Conservation (phyloP, 2,113 vertebrate species). For the Tapirus terrestris region DNA sequence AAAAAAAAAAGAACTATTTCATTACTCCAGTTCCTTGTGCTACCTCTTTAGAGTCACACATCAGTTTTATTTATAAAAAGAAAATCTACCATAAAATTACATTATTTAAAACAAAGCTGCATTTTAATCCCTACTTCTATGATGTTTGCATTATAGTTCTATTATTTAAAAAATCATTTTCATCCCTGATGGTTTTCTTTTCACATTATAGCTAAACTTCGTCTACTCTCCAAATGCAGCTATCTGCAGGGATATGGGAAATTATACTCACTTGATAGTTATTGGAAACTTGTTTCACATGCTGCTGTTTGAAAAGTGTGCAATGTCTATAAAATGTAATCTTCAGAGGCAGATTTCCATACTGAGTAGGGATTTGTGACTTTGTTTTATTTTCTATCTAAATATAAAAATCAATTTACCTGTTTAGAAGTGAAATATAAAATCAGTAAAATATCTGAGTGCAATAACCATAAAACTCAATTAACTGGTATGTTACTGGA, state of each 20-base stretch:
- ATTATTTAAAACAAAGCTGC: neutral
- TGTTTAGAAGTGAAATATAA: conserved; percentile 9
- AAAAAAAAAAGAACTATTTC: no score
- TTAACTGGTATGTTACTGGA: neutral
- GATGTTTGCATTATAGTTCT: neutral
- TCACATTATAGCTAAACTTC: neutral
- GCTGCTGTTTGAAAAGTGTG: neutral
- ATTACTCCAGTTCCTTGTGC: neutral
- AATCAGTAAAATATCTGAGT: neutral
- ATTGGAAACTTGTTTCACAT: neutral
- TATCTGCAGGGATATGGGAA: neutral
- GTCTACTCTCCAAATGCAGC: neutral
- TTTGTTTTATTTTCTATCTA: neutral
- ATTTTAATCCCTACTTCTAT: neutral
- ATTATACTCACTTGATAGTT: neutral
- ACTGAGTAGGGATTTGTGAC: neutral
- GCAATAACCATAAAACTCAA: neutral
- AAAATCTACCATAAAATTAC: conserved; percentile 1
- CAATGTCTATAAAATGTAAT: neutral
- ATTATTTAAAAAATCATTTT: neutral
- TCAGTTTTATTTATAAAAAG: neutral
- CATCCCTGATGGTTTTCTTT: neutral
- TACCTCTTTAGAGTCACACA: neutral
- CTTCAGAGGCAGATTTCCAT: neutral
- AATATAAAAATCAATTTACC: neutral